phyloP scores from a whole-genome alignment of 2,797 vertebrate genomes.

The Mallotus villosus region DNA sequence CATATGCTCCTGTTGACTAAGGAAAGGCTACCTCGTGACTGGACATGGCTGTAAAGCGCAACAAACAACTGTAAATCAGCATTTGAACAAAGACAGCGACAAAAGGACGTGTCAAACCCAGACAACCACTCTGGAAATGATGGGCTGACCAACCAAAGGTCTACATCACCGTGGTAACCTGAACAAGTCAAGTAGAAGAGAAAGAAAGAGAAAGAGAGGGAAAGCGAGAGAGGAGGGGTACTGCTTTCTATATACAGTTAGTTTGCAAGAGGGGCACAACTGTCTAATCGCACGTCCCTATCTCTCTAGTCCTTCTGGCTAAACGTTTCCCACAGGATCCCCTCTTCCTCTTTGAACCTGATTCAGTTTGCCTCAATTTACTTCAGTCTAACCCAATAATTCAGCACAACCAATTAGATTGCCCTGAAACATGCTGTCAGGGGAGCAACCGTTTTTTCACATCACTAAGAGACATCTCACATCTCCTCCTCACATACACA shows the following conservation, averaged over 20 bases:
- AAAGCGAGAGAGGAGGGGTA: background rate
- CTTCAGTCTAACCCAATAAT: conserved; percentile 47
- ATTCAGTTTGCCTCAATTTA: conserved; percentile 52
- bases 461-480: conserved; percentile 68
- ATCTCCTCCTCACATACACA: conserved; percentile 43
- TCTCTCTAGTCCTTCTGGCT: background rate
- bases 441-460: conserved; percentile 54
- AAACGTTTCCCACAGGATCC: conserved; percentile 54
- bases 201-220: background rate
- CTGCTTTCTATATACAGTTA: background rate
- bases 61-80: conserved; percentile 71
- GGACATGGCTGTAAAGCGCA: conserved; percentile 49
- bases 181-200: conserved; percentile 46
- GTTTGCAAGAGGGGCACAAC: background rate
- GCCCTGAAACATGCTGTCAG: conserved; percentile 19
- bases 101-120: conserved; percentile 74
- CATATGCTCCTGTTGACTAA: conserved; percentile 4
- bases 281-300: background rate
- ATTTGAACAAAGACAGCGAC: conserved; percentile 58
- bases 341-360: conserved; percentile 25
- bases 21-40: background rate
- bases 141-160: conserved; percentile 62
- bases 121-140: conserved; percentile 72
- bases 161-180: conserved; percentile 68
- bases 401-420: conserved; percentile 55